Conservation (phyloP, 2,888 invertebrate genomes). For the Synanthedon andrenaeformis region DNA sequence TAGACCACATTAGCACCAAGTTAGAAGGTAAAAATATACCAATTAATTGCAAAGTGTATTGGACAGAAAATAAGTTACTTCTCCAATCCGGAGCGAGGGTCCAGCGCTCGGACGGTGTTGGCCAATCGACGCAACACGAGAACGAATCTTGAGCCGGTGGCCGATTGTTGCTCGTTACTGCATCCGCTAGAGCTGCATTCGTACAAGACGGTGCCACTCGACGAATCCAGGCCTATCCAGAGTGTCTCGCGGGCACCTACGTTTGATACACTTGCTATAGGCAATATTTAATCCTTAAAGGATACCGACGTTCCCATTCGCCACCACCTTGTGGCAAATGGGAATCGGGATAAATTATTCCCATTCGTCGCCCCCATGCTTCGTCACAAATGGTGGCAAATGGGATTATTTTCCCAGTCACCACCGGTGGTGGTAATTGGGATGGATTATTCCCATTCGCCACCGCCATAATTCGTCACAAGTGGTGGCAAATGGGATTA, state of each 20-base stretch:
- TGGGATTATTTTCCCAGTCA: too few species aligned
- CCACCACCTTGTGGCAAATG: too few species aligned
- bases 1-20: neutral
- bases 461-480: too few species aligned
- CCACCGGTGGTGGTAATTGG: too few species aligned
- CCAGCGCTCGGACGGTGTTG: conserved; percentile 90
- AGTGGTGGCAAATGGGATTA: too few species aligned
- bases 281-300: too few species aligned
- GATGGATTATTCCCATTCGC: too few species aligned
- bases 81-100: conserved; percentile 86
- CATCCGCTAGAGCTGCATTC: conserved; percentile 82
- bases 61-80: conserved; percentile 64
- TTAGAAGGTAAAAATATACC: neutral
- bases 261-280: neutral
- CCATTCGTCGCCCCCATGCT: too few species aligned
- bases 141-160: conserved; percentile 57
- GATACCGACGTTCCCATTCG: too few species aligned
- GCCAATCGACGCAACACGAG: conserved; percentile 85
- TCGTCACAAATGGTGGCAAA: too few species aligned
- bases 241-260: conserved; percentile 86
- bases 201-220: conserved; percentile 79
- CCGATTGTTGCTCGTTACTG: conserved; percentile 73
- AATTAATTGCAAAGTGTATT: too few species aligned
- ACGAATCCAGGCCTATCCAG: conserved; percentile 86
- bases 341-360: too few species aligned